Conservation (phyloP, 1,140 invertebrate species). For the Pachypsylla venusta region DNA sequence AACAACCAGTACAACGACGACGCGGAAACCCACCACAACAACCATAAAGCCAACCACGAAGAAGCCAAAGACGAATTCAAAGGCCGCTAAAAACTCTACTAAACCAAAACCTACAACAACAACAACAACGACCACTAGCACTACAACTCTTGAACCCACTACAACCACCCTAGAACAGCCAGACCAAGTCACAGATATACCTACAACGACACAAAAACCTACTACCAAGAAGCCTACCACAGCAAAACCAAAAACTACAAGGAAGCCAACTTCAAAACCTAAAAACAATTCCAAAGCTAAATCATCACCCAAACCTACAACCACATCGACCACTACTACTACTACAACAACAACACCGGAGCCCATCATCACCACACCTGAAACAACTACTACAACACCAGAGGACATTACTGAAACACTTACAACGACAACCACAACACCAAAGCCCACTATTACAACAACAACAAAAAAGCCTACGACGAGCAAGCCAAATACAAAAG, state of each 20-base stretch:
- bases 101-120: not conserved
- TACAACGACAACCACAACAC: not conserved
- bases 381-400: conserved; percentile 16
- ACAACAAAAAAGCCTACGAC: not conserved
- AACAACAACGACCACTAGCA: not conserved
- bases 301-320: no score
- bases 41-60: conserved; percentile 17
- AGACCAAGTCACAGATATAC: conserved; percentile 11
- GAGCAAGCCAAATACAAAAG: not conserved
- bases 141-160: not conserved
- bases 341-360: no score
- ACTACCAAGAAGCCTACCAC: conserved; percentile 17
- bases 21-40: conserved; percentile 17
- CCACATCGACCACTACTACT: no score
- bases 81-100: not conserved
- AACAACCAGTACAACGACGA: not conserved
- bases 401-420: conserved; percentile 16
- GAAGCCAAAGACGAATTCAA: not conserved
- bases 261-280: no score
- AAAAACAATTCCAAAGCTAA: no score
- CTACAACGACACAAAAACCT: not conserved
- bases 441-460: not conserved
- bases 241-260: conserved; percentile 2
- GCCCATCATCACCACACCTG: conserved; percentile 16
- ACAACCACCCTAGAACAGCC: not conserved